These are phyloP conservation scores for Labroides dimidiatus DNA, from an alignment of 2,797 vertebrate genomes.

Conservation along the genomic window DNA sequence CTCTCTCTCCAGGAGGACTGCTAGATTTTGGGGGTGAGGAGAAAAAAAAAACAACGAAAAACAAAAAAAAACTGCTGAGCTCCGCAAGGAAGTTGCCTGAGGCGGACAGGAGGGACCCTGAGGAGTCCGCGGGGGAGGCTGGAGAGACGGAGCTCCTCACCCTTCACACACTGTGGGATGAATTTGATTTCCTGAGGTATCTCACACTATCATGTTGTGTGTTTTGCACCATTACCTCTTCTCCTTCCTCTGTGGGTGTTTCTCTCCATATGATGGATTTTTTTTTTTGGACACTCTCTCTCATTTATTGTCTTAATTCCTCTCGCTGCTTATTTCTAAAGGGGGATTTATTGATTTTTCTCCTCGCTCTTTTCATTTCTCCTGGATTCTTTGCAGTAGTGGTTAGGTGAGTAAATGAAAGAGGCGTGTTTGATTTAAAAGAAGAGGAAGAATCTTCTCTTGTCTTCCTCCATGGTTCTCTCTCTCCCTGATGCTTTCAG, in stretches of 20 bases:
- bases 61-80: conserved; percentile 75
- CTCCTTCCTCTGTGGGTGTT: conserved; percentile 21
- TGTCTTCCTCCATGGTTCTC: conserved; percentile 17
- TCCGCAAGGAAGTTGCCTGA: conserved; percentile 81
- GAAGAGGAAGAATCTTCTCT: not conserved
- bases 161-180: conserved; percentile 32
- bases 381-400: conserved; percentile 25
- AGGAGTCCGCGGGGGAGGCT: conserved; percentile 53
- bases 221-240: not conserved
- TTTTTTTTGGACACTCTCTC: not conserved
- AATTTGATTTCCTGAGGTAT: conserved; percentile 58
- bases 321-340: conserved; percentile 9
- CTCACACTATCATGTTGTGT: not conserved
- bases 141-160: conserved; percentile 45
- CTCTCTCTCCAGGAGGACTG: conserved; percentile 36
- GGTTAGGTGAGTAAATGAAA: conserved; percentile 38
- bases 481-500: not conserved
- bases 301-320: conserved; percentile 20
- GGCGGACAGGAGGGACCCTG: conserved; percentile 66
- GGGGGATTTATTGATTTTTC: conserved; percentile 18
- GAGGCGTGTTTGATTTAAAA: conserved; percentile 17
- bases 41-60: no score
- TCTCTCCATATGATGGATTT: conserved; percentile 18
- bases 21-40: conserved; percentile 13
- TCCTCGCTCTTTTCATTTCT: conserved; percentile 7